Conservation (phyloP, 2,888 invertebrate genomes). For the Tachina fera region DNA sequence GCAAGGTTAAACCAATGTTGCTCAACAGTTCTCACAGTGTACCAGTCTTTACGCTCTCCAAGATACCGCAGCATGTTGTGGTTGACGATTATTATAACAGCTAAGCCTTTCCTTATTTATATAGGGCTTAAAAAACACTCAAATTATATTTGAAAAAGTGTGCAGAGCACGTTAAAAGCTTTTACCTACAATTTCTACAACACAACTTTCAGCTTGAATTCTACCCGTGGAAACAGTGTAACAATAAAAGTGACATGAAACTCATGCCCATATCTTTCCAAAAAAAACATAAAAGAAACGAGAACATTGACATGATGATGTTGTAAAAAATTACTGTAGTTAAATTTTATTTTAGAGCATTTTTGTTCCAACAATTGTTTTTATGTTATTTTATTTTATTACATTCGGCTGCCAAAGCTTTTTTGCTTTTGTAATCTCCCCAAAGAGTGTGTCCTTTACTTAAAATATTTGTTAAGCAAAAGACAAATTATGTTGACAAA, state of each 20-base stretch:
- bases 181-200: not conserved
- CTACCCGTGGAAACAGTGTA: conserved; percentile 13
- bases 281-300: not conserved
- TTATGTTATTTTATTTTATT: conserved; percentile 32
- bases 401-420: conserved; percentile 45
- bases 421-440: conserved; percentile 33
- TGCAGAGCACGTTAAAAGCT: not conserved
- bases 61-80: too few relatives aligned
- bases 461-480: conserved; percentile 50
- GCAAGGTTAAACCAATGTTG: too few relatives aligned
- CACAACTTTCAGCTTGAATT: not conserved
- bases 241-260: conserved; percentile 5
- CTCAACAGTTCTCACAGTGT: too few relatives aligned
- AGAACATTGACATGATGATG: conserved; percentile 64
- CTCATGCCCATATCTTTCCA: not conserved
- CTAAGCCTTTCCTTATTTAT: too few relatives aligned
- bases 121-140: too few relatives aligned
- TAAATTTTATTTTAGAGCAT: conserved; percentile 56
- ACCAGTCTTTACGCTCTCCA: too few relatives aligned
- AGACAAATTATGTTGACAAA: conserved; percentile 68
- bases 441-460: conserved; percentile 45
- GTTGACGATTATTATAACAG: too few relatives aligned
- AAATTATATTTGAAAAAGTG: too few relatives aligned
- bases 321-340: conserved; percentile 61
- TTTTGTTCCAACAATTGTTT: conserved; percentile 18